phyloP scores from a whole-genome alignment of 2,113 vertebrate species.

The Heptranchias perlo region DNA sequence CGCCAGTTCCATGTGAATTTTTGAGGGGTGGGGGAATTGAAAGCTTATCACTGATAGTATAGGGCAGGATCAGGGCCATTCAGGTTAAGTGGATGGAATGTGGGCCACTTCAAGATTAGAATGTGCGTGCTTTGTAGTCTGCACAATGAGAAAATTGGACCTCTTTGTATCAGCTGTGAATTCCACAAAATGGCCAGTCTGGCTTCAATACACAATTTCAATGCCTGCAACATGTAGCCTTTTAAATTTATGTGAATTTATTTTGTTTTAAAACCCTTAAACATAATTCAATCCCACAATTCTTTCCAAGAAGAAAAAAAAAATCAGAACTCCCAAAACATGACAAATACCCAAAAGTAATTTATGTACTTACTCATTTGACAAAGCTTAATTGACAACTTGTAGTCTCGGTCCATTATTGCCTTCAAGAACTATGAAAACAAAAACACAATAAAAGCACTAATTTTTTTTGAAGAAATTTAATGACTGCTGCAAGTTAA shows the following conservation, averaged over 20 bases:
- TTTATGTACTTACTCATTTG: slow-evolving; percentile 68
- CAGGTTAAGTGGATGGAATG: no score
- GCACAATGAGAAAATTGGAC: background rate
- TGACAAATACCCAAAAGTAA: slow-evolving; percentile 10
- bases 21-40: no score
- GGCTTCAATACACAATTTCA: background rate
- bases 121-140: no score
- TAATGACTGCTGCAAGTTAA: background rate
- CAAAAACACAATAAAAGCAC: slow-evolving; percentile 39
- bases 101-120: no score
- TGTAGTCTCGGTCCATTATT: slow-evolving; percentile 61
- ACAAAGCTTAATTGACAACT: slow-evolving; percentile 66
- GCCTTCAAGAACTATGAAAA: slow-evolving; percentile 70
- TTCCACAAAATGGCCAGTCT: background rate
- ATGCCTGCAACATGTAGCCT: background rate
- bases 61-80: no score
- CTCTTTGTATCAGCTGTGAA: background rate
- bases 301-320: slow-evolving; percentile 1
- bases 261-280: background rate
- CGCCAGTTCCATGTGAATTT: no score
- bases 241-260: background rate
- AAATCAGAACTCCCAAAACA: background rate
- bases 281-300: background rate
- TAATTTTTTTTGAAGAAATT: slow-evolving; percentile 7
- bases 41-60: no score